Base-by-base conservation (phyloP, 37 sponge, comb jelly and placozoan genomes). In the Hexactinellida sp. region DNA sequence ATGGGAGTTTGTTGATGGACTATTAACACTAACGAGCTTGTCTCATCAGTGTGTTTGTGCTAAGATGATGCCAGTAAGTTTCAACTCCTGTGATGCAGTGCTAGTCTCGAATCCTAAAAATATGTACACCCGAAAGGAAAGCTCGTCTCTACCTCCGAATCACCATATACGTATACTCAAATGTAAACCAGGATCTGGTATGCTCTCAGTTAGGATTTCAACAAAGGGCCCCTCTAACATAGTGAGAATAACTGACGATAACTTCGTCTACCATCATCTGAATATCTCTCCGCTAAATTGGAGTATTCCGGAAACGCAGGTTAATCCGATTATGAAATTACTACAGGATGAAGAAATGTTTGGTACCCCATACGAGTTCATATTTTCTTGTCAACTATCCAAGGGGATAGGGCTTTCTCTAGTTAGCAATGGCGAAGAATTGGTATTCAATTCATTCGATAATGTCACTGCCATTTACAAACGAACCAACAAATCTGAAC, bases 101-200 rank as follows among this genome's bases (percentile, higher is more conserved):
- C 76, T 63, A 32, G 76, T 63, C 5, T 23, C 76, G 25, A 63
- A 63, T 63, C 76, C 76, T 21, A 63, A 63, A 28, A 7, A 5
- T n/a, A 7, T n/a, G 3, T 23, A 63, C 30, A 32, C 21, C 13
- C 76, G 3, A 3, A 63, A 63, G 28, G 30, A 25, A 25, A 28
- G 30, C 3, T 63, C 13, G 30, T n/a, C 76, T 21, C n/a, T 90
- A 0, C 88, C 90, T 0, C 39, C 85, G 1, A 83, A 91, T 39
- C 93, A 93, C 82, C 51, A 39, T 25, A 63, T 94, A 5, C 37
- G 86, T 21, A 63, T 84, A 24, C 38, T 94, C 86, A 94, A 92
- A 87, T 89, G 90, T 54, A 92, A 90, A 10, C 92, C 90, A 13
- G 95, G 95, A 0, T 90, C 92, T 82, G 95, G 95, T 7, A 86